Percentiles rank a stretch among this genome's conserved stretches.
Conservation (phyloP, 2,797 vertebrate species). For the Pampus argenteus region DNA sequence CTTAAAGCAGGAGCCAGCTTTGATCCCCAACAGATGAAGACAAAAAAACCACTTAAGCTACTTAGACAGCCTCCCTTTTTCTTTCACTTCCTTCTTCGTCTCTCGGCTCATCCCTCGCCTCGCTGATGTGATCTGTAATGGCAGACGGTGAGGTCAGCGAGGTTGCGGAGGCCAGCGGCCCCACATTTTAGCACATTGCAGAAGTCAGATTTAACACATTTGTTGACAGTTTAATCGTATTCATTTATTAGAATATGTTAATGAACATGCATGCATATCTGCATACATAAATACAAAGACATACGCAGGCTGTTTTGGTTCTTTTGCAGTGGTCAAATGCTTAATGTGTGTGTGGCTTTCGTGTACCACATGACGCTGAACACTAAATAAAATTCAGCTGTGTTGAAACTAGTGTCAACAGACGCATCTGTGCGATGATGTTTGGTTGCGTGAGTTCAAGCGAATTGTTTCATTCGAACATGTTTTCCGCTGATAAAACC, state of each 20-base stretch:
- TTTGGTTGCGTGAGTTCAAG: conserved; percentile 39
- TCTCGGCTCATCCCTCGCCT: conserved; percentile 64
- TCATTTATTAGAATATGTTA: background rate
- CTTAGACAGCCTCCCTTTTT: conserved; percentile 67
- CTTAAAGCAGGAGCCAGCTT: conserved; percentile 73
- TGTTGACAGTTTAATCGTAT: background rate
- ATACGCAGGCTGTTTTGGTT: background rate
- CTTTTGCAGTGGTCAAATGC: conserved; percentile 43
- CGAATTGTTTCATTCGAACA: conserved; percentile 27
- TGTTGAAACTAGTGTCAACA: conserved; percentile 67
- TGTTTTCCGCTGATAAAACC: too few relatives aligned
- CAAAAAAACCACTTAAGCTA: conserved; percentile 79
- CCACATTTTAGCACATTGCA: conserved; percentile 30
- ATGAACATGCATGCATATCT: background rate
- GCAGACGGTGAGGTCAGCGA: conserved; percentile 63
- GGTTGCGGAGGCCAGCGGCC: conserved; percentile 51
- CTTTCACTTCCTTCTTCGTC: conserved; percentile 72
- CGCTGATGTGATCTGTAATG: conserved; percentile 46
- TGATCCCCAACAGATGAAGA: conserved; percentile 81
- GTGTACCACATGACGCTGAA: conserved; percentile 38
- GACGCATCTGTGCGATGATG: conserved; percentile 32
- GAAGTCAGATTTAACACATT: conserved; percentile 15
- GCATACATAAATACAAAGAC: conserved; percentile 4
- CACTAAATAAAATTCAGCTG: conserved; percentile 72
- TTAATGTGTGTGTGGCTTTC: conserved; percentile 46